phyloP scores from a whole-genome alignment of 2,797 vertebrate genomes.

The Neosilurus hyrtlii region DNA sequence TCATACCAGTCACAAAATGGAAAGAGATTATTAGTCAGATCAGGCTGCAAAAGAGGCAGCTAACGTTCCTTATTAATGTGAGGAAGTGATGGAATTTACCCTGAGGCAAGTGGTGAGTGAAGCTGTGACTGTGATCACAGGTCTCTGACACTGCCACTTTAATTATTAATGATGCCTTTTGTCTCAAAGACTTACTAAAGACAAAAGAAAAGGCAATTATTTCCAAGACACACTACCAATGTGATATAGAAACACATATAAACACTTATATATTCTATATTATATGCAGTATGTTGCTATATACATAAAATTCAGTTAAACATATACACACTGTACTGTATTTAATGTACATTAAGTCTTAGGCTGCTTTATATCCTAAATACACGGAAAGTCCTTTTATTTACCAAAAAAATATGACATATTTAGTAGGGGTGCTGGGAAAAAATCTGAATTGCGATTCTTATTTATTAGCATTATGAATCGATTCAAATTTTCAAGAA shows the following conservation, averaged over 20 bases:
- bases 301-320: not conserved
- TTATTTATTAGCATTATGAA: too few species aligned
- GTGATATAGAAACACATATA: not conserved
- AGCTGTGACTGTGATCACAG: not conserved
- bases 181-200: not conserved
- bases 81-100: constrained; percentile 8
- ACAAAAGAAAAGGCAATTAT: not conserved
- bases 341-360: not conserved
- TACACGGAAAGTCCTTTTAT: not conserved
- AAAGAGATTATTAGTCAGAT: not conserved
- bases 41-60: not conserved
- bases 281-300: not conserved
- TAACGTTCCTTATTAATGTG: not conserved
- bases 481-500: too few species aligned
- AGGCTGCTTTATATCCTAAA: not conserved
- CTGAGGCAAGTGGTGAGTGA: not conserved
- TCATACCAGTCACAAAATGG: not conserved
- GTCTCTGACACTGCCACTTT: not conserved
- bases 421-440: too few species aligned
- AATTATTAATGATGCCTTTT: not conserved
- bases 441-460: too few species aligned
- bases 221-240: not conserved
- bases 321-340: not conserved
- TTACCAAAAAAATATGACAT: not conserved
- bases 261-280: not conserved